phyloP scores from a whole-genome alignment of 64 coral and sea anemone genomes.

The Actinia tenebrosa region DNA sequence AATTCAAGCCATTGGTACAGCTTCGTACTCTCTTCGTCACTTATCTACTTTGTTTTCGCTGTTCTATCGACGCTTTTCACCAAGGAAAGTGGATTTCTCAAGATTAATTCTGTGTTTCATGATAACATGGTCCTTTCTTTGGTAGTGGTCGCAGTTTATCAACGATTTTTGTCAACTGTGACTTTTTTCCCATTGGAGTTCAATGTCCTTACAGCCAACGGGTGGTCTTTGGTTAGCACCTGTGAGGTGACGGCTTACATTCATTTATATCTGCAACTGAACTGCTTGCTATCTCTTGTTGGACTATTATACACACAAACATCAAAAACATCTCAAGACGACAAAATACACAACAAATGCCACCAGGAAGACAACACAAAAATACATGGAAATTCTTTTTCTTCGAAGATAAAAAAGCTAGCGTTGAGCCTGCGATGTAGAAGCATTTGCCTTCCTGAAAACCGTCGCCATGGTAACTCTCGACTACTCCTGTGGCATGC shows the following conservation, averaged over 20 bases:
- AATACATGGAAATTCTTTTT: not conserved
- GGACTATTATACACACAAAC: not conserved
- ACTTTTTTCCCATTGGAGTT: not conserved
- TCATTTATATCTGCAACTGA: not conserved
- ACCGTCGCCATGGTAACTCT: not conserved
- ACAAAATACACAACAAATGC: not conserved
- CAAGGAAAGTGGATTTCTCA: conserved; percentile 13
- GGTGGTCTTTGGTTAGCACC: conserved; percentile 1
- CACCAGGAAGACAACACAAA: not conserved
- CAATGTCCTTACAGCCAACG: not conserved
- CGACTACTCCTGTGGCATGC: not conserved
- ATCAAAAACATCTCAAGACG: not conserved
- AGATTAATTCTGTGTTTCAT: not conserved
- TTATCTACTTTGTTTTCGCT: conserved; percentile 12
- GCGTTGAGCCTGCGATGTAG: not conserved
- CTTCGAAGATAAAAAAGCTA: not conserved
- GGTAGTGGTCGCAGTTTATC: not conserved
- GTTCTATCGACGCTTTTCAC: not conserved
- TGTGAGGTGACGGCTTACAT: not conserved
- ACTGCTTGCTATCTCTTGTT: not conserved
- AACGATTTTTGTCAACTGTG: conserved; percentile 4
- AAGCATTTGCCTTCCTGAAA: not conserved
- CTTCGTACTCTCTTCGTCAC: not conserved
- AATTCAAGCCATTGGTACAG: not conserved
- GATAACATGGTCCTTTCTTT: conserved; percentile 1